A percentile compares a stretch with the other conserved stretches of the same genome.
Conservation (phyloP, 2,888 invertebrate species). For the Aquatica leii region DNA sequence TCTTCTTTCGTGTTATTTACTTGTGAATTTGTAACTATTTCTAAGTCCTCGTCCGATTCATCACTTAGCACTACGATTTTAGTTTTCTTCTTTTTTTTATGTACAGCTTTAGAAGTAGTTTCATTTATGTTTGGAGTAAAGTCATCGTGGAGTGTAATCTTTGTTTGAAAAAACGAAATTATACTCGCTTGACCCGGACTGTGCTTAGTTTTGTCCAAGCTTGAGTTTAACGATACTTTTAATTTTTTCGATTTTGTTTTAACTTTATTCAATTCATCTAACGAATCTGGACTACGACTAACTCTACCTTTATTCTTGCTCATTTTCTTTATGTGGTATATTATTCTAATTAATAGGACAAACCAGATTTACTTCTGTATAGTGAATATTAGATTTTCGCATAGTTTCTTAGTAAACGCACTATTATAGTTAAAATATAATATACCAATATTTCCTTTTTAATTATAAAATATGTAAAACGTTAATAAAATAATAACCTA, state of each 20-base stretch:
- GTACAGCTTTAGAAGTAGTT: not conserved
- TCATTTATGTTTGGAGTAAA: not conserved
- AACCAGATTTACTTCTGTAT: no score
- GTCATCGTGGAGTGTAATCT: not conserved
- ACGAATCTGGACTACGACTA: no score
- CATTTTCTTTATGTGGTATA: no score
- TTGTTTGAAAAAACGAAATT: slow-evolving; percentile 19
- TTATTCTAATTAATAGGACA: no score
- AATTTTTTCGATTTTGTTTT: not conserved
- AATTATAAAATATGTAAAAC: no score
- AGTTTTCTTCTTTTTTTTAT: slow-evolving; percentile 2
- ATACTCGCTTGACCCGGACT: slow-evolving; percentile 13
- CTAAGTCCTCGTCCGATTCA: not conserved
- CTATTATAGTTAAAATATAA: no score
- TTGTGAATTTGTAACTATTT: not conserved
- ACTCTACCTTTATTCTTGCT: no score
- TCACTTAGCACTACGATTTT: not conserved
- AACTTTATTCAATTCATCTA: no score
- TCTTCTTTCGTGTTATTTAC: not conserved
- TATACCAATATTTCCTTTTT: no score
- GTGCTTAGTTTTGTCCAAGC: not conserved
- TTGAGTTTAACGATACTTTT: slow-evolving; percentile 16
- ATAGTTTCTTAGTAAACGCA: no score
- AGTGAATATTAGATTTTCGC: no score
- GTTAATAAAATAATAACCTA: no score